Evolutionary conservation across 2,797 vertebrate species (phyloP), one percentile per base, ranked within the genome.

Genomic region (Lepilemur septentrionalis): DNA sequence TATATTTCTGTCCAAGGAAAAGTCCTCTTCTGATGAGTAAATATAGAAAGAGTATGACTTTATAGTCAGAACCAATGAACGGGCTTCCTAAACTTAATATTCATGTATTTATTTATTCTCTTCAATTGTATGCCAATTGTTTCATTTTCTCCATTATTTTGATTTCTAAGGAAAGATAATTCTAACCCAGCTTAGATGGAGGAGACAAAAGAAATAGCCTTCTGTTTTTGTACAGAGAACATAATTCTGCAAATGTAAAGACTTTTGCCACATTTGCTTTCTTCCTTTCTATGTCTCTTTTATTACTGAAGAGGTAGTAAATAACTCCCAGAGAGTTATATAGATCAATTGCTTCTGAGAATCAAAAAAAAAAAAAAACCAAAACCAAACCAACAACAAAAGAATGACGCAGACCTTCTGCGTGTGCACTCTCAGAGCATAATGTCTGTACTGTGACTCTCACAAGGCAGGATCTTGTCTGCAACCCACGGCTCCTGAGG

Each of bases 251-350:
- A 87, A 86, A 67, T n/a, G 38, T 48, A 76, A 96, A 84, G 32
- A 81, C 15, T 48, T 20, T 65, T 82, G 25, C 9, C 38, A 5
- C 12, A 8, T 81, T 92, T 94, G 14, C 23, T 85, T 59, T 87
- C 48, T 85, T 93, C 32, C 59, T 89, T 93, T 81, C 65, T 59
- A 63, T 46, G 46, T 76, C 9, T 67, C 43, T 94, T 84, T 97
- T 69, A 52, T 48, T 81, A 67, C 15, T 87, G 17, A 65, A 52
- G n/a, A 28, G 28, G 22, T 35, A 65, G 23, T 79, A 76, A 91
- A 82, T 67, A 85, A 59, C 90, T 86, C 52, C 50, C 70, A 32
- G 41, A 72, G 50, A 82, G 57, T 89, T 84, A 57, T 63, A 41
- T 30, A 84, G 20, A 82, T 67, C 50, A 93, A 76, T 35, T 84